Evolutionary conservation across 1,140 invertebrate genomes (phyloP).

Genomic region (Phortica variegata): DNA sequence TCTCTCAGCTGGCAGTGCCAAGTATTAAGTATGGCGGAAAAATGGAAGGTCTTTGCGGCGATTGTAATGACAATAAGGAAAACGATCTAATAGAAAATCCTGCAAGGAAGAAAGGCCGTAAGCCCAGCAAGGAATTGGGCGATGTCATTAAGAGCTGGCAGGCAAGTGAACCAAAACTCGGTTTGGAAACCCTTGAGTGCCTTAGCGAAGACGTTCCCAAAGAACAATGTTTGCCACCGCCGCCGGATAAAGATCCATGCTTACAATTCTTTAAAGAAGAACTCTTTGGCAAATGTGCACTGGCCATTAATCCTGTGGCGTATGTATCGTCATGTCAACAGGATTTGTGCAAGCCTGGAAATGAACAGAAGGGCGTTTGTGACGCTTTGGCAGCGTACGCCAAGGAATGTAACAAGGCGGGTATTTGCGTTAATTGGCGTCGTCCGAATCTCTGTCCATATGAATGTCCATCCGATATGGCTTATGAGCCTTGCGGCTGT

Average conservation of each 20-base stretch:
- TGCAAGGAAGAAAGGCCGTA: conserved; percentile 48
- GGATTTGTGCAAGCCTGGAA: conserved; percentile 63
- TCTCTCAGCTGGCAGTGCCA: conserved; percentile 58
- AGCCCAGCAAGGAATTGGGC: conserved; percentile 26
- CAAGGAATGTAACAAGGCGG: conserved; percentile 66
- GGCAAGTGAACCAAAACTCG: conserved; percentile 58
- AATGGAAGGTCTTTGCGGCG: conserved; percentile 77
- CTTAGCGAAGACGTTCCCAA: conserved; percentile 47
- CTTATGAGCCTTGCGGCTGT: conserved; percentile 72
- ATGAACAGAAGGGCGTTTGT: conserved; percentile 64
- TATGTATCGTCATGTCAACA: conserved; percentile 70
- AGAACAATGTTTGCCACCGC: conserved; percentile 60
- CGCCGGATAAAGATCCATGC: conserved; percentile 66
- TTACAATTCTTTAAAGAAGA: conserved; percentile 63
- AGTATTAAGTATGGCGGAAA: conserved; percentile 71
- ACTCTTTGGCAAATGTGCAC: conserved; percentile 72
- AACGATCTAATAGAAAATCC: conserved; percentile 65
- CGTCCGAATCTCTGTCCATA: conserved; percentile 65
- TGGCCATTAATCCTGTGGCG: conserved; percentile 67
- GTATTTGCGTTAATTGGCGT: conserved; percentile 74
- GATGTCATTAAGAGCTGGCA: conserved; percentile 68
- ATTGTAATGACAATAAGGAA: conserved; percentile 68
- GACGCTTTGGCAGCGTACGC: conserved; percentile 70
- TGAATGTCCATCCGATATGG: conserved; percentile 62
- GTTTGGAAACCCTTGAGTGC: conserved; percentile 37